Evolutionary conservation across 2,113 vertebrate genomes (phyloP).

Genomic region (Cricetomys ansorgei): DNA sequence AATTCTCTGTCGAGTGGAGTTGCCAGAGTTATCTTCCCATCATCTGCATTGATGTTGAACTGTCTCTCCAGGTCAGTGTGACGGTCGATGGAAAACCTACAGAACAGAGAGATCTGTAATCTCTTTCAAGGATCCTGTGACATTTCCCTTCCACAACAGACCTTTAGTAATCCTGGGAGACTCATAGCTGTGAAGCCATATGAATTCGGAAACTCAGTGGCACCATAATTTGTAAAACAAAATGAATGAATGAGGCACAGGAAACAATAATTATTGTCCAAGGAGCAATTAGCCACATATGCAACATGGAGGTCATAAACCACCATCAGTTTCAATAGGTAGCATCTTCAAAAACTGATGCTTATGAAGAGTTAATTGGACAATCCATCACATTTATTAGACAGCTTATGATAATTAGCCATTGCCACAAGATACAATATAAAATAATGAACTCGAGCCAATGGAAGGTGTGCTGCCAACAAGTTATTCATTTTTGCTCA

Average conservation of each 20-base stretch:
- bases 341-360: slow-evolving; percentile 83
- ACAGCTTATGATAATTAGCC: slow-evolving; percentile 83
- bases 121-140: slow-evolving; percentile 68
- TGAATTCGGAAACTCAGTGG: slow-evolving; percentile 77
- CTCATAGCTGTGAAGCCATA: slow-evolving; percentile 74
- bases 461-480: slow-evolving; percentile 21
- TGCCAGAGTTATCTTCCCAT: slow-evolving; percentile 97
- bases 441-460: slow-evolving; percentile 69
- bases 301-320: slow-evolving; percentile 85
- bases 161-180: slow-evolving; percentile 75
- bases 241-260: slow-evolving; percentile 80
- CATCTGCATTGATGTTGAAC: slow-evolving; percentile 98
- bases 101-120: slow-evolving; percentile 84
- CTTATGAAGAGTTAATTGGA: slow-evolving; percentile 90
- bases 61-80: slow-evolving; percentile 99
- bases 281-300: slow-evolving; percentile 89
- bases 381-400: slow-evolving; percentile 88
- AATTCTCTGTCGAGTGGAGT: slow-evolving; percentile 96
- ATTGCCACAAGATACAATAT: slow-evolving; percentile 79
- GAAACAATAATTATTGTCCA: slow-evolving; percentile 88
- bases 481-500: slow-evolving; percentile 37
- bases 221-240: slow-evolving; percentile 82
- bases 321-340: slow-evolving; percentile 83
- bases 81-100: slow-evolving; percentile 98
- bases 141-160: slow-evolving; percentile 64